Base-by-base conservation (phyloP, 2,888 invertebrate species). In the Cryptus viduatorius region DNA sequence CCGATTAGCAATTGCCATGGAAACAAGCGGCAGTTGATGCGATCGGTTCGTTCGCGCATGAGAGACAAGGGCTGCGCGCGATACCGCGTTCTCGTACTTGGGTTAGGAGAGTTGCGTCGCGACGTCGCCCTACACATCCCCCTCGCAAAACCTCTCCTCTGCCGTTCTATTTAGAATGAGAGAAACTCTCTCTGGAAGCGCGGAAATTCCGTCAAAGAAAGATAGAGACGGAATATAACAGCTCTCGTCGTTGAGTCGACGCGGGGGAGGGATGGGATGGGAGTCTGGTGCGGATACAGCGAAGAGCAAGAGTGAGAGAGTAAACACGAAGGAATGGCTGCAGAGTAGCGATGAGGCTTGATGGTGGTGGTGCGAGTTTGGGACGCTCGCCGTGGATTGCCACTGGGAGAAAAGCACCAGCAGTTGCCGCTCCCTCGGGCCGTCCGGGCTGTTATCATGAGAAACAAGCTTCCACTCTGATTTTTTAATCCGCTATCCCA, bases 1-100 rank as follows among this genome's bases (percentile, higher is more conserved):
- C 93, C 94, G 94, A 94, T 95, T 95, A 95, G 94, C 95, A 94
- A 95, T 95, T 94, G 94, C 95, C 94, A 95, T 95, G 95, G 95
- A 94, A 95, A 95, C 95, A 94, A 94, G 94, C 94, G 94, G 94
- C 94, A 94, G 94, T 94, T 95, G 94, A 95, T 94, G 94, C 94
- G 94, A 94, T 94, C 94, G 94, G 93, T 92, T 93, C 87, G 90
- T 92, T 93, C 87, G 90, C 92, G 92, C 92, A 91, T 90, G 92
- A 90, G 92, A 90, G 91, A 88, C 90, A 90, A 90, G 90, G 90
- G 92, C 89, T 89, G 90, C 87, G 87, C 84, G 84, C 79, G 84
- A 82, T 84, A 84, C 84, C 82, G 59, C 82, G 78, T 78, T 72
- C 19, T 61, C 71, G 65, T 65, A 46, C 59, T 79, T 79, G 46